Conservation (phyloP, 2,888 invertebrate species). For the Capitulum mitella region DNA sequence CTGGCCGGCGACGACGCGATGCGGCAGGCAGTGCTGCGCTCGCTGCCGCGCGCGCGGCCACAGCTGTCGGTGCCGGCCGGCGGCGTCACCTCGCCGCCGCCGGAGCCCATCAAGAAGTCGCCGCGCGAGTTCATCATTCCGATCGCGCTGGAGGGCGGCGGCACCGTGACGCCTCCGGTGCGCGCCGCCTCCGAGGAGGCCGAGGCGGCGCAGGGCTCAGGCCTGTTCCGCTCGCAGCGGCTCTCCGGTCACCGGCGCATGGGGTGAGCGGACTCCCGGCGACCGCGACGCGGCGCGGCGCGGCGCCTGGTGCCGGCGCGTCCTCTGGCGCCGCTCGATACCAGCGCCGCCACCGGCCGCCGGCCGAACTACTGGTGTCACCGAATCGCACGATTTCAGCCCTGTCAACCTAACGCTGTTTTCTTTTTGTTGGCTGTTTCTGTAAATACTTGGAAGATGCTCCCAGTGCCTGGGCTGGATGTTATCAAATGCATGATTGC, state of each 20-base stretch:
- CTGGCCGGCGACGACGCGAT: neutral
- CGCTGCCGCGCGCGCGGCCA: slow-evolving; percentile 16
- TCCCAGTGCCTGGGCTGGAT: no score
- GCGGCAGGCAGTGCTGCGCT: slow-evolving; percentile 24
- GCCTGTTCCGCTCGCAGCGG: slow-evolving; percentile 7
- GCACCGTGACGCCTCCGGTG: slow-evolving; percentile 61
- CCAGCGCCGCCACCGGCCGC: no score
- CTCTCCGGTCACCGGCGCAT: slow-evolving; percentile 3
- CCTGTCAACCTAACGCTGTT: no score
- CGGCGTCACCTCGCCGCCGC: slow-evolving; percentile 39
- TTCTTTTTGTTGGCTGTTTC: no score
- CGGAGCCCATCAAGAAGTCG: slow-evolving; percentile 74
- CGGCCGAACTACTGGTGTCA: no score
- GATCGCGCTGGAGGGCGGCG: slow-evolving; percentile 85
- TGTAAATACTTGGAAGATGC: no score
- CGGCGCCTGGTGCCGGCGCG: no score
- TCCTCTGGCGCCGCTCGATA: no score
- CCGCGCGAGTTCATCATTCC: slow-evolving; percentile 87
- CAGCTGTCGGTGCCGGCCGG: slow-evolving; percentile 34
- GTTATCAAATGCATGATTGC: no score
- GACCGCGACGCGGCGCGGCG: neutral
- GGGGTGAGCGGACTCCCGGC: neutral
- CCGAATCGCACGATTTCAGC: no score
- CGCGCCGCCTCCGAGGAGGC: slow-evolving; percentile 24
- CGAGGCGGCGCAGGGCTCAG: neutral